Evolutionary conservation across 2,113 vertebrate genomes (phyloP), one percentile per base, ranked within the genome.

Genomic region (Gopherus flavomarginatus): DNA sequence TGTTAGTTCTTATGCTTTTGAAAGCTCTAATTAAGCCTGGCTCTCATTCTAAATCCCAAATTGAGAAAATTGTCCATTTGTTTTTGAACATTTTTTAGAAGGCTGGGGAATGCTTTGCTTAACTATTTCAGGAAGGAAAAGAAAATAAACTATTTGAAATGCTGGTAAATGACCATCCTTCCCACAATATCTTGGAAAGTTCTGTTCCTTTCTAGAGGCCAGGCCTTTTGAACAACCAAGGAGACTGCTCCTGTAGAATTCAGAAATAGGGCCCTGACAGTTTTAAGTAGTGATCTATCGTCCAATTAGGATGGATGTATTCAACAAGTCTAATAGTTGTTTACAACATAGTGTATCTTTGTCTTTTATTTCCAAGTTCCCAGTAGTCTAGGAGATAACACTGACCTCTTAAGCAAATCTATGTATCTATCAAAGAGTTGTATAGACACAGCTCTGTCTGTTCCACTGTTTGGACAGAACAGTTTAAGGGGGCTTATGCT

Each of bases 101-200:
- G 42, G 75, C 94, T 84, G 42, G 96, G 86, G 92, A 95, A 97
- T 96, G 95, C 75, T 85, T 88, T 5, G 2, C 93, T 95, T 96
- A 97, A 96, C 93, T 94, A 38, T 91, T 50, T 93, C 75, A 95
- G 96, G 92, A 97, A 95, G 87, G 95, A 95, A 95, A 95, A 91
- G 13, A 96, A 95, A 97, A 91, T 27, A 95, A 97, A 96, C 44
- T 94, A 92, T 59, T 96, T 85, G 93, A 81, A 81, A 85, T 90
- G 84, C 54, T 85, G 94, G 84, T 95, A 92, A 96, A 92, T 24
- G 85, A 95, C 94, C 83, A 94, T 88, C 89, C 85, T 12, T 85
- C 59, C n/a, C 52, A n/a, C 52, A 88, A 81, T 22, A 1, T 8
- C 16, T 87, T 85, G 56, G 56, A 85, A 96, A 44, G 1, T 75